Conservation (phyloP, 2,888 invertebrate genomes). For the Brachycybe producta region DNA sequence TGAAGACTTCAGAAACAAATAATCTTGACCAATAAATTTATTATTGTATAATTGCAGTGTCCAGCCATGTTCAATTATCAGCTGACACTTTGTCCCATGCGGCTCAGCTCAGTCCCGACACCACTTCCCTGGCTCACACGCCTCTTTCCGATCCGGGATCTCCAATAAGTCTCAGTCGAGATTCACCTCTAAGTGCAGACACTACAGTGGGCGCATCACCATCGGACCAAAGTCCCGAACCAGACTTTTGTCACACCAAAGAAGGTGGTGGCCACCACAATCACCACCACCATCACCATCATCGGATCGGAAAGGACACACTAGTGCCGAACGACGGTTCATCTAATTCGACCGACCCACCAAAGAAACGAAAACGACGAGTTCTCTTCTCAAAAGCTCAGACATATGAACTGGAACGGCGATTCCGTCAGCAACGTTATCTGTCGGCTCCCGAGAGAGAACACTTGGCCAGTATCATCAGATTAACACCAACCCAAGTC, state of each 20-base stretch:
- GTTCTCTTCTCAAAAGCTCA: slow-evolving; percentile 96
- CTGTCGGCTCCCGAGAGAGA: slow-evolving; percentile 95
- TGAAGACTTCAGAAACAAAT: no score
- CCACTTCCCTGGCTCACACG: slow-evolving; percentile 46
- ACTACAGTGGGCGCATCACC: slow-evolving; percentile 23
- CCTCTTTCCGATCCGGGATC: slow-evolving; percentile 18
- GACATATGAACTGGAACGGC: slow-evolving; percentile 85
- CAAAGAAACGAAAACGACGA: slow-evolving; percentile 82
- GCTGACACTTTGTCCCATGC: slow-evolving; percentile 7
- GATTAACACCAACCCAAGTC: slow-evolving; percentile 87
- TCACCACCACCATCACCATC: slow-evolving; percentile 17
- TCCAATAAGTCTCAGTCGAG: slow-evolving; percentile 18
- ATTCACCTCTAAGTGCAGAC: slow-evolving; percentile 18
- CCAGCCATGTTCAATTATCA: slow-evolving; percentile 15
- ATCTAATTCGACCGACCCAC: slow-evolving; percentile 2
- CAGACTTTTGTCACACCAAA: slow-evolving; percentile 20
- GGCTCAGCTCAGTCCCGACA: slow-evolving; percentile 65
- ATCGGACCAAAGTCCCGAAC: slow-evolving; percentile 26
- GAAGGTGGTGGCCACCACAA: slow-evolving; percentile 28
- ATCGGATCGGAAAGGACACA: background rate
- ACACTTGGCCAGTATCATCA: slow-evolving; percentile 84
- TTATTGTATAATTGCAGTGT: slow-evolving; percentile 6
- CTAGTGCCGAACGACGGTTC: background rate
- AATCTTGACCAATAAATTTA: background rate
- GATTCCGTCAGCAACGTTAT: slow-evolving; percentile 91